Conservation (phyloP, 1,140 invertebrate species). For the Zophobas atratus region DNA sequence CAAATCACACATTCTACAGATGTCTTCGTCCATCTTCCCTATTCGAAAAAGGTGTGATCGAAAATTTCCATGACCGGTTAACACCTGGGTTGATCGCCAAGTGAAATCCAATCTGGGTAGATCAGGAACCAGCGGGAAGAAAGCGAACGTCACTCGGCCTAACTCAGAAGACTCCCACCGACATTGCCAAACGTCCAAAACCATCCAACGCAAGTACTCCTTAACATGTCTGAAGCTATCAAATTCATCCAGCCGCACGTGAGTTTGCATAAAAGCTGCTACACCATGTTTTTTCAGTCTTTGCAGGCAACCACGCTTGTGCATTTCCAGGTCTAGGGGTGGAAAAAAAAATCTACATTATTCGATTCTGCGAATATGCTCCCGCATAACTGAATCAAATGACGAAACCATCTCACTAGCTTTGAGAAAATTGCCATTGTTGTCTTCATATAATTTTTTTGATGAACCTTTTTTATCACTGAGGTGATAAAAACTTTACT, state of each 20-base stretch:
- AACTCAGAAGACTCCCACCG: background rate
- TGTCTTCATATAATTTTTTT: constrained; percentile 20
- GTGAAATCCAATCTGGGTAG: background rate
- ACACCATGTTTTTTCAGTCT: background rate
- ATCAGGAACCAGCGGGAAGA: background rate
- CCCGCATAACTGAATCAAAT: too few relatives aligned
- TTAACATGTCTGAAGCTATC: background rate
- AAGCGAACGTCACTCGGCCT: background rate
- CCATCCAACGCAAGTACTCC: background rate
- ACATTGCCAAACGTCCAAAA: background rate
- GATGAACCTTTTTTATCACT: background rate
- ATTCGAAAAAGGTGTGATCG: background rate
- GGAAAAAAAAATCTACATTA: background rate
- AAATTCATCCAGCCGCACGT: background rate
- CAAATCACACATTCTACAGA: too few relatives aligned
- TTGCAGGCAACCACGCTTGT: background rate
- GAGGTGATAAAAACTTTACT: background rate
- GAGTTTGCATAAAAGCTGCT: background rate
- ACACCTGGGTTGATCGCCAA: background rate
- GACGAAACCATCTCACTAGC: too few relatives aligned
- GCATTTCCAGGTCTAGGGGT: background rate
- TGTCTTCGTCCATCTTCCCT: background rate
- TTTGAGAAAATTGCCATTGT: constrained; percentile 12
- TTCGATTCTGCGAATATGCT: too few relatives aligned
- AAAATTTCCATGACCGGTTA: background rate